Base-by-base conservation (phyloP, 2,113 vertebrate genomes). In the Hemiprocne comata region DNA sequence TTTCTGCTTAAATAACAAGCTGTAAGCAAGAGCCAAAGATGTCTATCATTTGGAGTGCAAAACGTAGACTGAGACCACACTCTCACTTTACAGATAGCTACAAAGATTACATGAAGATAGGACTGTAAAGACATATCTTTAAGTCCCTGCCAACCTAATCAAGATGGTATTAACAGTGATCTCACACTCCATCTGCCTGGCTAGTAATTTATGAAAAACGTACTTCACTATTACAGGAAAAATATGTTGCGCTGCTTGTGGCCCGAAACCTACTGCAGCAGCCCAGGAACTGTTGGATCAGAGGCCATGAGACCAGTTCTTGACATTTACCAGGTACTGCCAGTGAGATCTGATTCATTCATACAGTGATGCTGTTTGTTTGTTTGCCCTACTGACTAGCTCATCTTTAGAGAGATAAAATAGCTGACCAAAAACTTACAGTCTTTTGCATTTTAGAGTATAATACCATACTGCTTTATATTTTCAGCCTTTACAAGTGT, bases 101-200 rank as follows among this genome's bases (percentile, higher is more conserved):
- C 94, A 96, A 95, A 95, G 94, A 96, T 97, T 97, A 96, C 89
- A 91, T 76, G 95, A 97, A 96, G 96, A 97, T 95, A 94, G 93
- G 95, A 90, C 83, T 95, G 85, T 94, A 96, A 97, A 97, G 96
- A 97, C 95, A 78, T 95, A 94, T 96, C 94, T 94, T 94, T 95
- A 96, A 96, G 87, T 95, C 93, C 70, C 91, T 97, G 96, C 95
- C 96, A 97, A 96, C 95, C 96, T 96, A 96, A 96, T 97, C 96
- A 97, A 96, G 96, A 97, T 97, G 96, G 96, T 96, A 97, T 96
- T 96, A 97, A 96, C 96, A 97, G 93, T 97, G 95, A 97, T 97
- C 96, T 97, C 96, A 97, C 96, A 95, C 96, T 95, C 96, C 96
- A 96, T 97, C 96, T 97, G 96, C 95, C 96, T 95, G 95, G 95